Conservation (phyloP, 1,140 invertebrate species). For the Dufourea novaeangliae region DNA sequence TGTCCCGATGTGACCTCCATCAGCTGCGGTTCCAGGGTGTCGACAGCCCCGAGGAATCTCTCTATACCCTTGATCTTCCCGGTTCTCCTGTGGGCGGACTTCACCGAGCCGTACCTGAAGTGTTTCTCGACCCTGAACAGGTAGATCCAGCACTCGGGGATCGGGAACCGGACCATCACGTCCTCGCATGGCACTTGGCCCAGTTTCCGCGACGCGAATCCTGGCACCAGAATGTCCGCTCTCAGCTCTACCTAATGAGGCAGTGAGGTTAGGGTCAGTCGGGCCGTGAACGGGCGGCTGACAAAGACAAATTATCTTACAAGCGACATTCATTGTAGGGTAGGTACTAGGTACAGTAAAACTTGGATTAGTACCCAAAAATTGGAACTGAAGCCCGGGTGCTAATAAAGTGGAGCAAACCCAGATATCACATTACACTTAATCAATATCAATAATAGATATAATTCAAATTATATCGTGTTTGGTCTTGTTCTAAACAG, state of each 20-base stretch:
- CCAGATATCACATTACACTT: too few relatives aligned
- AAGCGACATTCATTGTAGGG: too few relatives aligned
- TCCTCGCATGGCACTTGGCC: constrained; percentile 98
- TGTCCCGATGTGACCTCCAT: constrained; percentile 99
- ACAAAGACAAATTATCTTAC: too few relatives aligned
- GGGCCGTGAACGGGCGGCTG: background rate
- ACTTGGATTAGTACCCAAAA: too few relatives aligned
- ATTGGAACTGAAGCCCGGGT: too few relatives aligned
- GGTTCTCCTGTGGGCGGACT: constrained; percentile 96
- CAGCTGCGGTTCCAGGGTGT: constrained; percentile 94
- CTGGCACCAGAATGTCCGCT: constrained; percentile 97
- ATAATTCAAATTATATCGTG: too few relatives aligned
- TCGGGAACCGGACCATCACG: constrained; percentile 97
- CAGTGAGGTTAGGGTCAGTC: background rate
- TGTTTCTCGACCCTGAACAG: constrained; percentile 99
- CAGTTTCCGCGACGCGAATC: constrained; percentile 96
- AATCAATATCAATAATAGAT: too few relatives aligned
- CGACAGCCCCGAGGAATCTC: constrained; percentile 95
- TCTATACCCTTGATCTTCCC: constrained; percentile 97
- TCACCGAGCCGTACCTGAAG: constrained; percentile 99
- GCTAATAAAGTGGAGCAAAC: too few relatives aligned
- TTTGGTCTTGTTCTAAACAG: too few relatives aligned
- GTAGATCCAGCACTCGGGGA: constrained; percentile 99
- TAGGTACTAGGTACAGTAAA: too few relatives aligned
- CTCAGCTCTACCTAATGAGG: constrained; percentile 91